phyloP scores from a whole-genome alignment of 2,888 invertebrate species.

The Drosophila differens region DNA sequence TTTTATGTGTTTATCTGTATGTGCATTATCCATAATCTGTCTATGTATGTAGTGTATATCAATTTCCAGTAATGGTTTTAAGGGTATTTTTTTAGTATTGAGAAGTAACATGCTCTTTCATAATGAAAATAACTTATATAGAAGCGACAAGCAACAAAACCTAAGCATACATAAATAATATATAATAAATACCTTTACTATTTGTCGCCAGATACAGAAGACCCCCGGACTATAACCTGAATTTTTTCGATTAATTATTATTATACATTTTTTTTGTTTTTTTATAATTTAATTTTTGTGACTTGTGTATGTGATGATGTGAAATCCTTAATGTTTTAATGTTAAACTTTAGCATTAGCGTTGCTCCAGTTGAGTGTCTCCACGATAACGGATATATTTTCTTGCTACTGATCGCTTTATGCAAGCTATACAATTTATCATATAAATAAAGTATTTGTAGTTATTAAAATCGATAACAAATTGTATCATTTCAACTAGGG shows the following conservation, averaged over 20 bases:
- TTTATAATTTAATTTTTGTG: slow-evolving; percentile 16
- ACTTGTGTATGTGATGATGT: slow-evolving; percentile 16
- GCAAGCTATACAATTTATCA: slow-evolving; percentile 69
- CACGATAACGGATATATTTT: slow-evolving; percentile 34
- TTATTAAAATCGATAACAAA: slow-evolving; percentile 54
- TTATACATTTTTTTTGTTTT: slow-evolving; percentile 4
- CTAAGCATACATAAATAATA: slow-evolving; percentile 8
- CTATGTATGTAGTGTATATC: slow-evolving; percentile 46
- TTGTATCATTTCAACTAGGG: neutral
- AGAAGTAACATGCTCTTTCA: slow-evolving; percentile 57
- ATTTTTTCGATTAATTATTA: slow-evolving; percentile 6
- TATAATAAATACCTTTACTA: slow-evolving; percentile 1
- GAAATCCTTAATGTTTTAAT: slow-evolving; percentile 21
- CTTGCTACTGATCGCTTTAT: slow-evolving; percentile 44
- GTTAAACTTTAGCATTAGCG: slow-evolving; percentile 47
- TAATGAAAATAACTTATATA: slow-evolving; percentile 37
- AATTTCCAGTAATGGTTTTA: slow-evolving; percentile 70
- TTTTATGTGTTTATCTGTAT: slow-evolving; percentile 19
- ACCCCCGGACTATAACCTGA: slow-evolving; percentile 10
- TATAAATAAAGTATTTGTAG: slow-evolving; percentile 76
- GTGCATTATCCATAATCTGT: slow-evolving; percentile 21
- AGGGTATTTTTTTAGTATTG: slow-evolving; percentile 69
- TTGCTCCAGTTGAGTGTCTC: slow-evolving; percentile 45
- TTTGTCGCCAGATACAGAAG: slow-evolving; percentile 10
- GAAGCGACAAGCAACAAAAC: slow-evolving; percentile 1